Evolutionary conservation across 2,113 vertebrate species (phyloP).

Genomic region (Sterna hirundo): DNA sequence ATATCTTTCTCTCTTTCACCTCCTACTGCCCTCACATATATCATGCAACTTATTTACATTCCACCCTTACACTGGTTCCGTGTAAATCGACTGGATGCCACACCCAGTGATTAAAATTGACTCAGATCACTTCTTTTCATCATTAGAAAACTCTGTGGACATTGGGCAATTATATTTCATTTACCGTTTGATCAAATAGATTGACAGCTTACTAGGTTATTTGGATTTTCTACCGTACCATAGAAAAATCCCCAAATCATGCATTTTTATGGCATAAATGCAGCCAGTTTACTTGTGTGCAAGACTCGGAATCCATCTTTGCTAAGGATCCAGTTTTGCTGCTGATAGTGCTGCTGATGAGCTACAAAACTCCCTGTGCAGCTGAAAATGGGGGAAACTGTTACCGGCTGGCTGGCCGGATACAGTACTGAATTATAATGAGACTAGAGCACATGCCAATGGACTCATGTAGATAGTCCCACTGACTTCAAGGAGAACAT

Average conservation of each 20-base stretch:
- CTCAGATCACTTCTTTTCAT: neutral
- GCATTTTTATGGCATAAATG: neutral
- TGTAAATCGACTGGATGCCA: neutral
- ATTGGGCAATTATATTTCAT: conserved; percentile 2
- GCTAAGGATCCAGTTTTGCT: neutral
- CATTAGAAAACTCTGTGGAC: neutral
- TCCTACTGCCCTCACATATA: neutral
- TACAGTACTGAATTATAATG: neutral
- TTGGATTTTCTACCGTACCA: neutral
- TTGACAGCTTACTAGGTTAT: neutral
- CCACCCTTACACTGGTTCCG: neutral
- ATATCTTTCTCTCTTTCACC: neutral
- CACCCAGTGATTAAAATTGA: neutral
- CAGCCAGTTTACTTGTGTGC: neutral
- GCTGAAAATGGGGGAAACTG: neutral
- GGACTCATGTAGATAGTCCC: neutral
- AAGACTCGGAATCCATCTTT: neutral
- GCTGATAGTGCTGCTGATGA: neutral
- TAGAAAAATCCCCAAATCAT: neutral
- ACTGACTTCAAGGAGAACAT: neutral
- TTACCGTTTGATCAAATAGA: conserved; percentile 7
- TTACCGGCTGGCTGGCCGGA: neutral
- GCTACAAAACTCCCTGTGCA: neutral
- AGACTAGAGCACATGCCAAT: neutral
- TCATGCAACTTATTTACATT: neutral